Evolutionary conservation across 2,888 invertebrate genomes (phyloP), one percentile per base, ranked within the genome.

Genomic region (Caenorhabditis macrosperma): DNA sequence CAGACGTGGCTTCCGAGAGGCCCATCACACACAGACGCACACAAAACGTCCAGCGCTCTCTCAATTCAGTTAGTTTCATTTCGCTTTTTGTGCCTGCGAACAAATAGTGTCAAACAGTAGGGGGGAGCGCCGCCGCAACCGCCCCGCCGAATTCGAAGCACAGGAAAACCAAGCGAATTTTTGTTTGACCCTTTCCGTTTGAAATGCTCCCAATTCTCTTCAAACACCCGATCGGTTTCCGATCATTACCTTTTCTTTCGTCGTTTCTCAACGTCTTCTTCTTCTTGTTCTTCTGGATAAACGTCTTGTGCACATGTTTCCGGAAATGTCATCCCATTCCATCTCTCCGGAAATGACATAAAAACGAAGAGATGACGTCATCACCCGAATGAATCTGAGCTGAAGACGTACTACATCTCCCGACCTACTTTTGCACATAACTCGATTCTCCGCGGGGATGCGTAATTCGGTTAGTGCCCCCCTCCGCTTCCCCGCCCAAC

Each of bases 91-190:
- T 38, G 33, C 33, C 38, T 12, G 44, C 46, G 44, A 69, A 33
- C 69, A 69, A 69, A 69, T 52, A 69, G 69, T 69, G 69, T 69
- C 69, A 69, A 69, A 69, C 44, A 60, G 60, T 69, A 52, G 38
- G 30, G 20, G 48, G 30, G 44, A 30, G 24, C 26, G 44, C 33
- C 24, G 46, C 48, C 26, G 15, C 12, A 17, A 20, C 52, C n/a
- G 22, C n/a, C 60, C n/a, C 1, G 12, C 57, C 20, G 30, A 61
- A 30, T 10, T n/a, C 28, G 30, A 63, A 20, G 35, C 30, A 20
- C 30, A 35, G n/a, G n/a, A 35, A 33, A 63, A 48, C 60, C 22
- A 26, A 59, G 28, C 50, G 50, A 38, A 50, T 68, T 48, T 60
- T 69, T 59, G 60, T 57, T 57, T 57, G 57, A 57, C 57, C 57